These are phyloP conservation scores for Hippopotamyrus pictus DNA, from an alignment of 2,797 vertebrate species.

Conservation along the genomic window DNA sequence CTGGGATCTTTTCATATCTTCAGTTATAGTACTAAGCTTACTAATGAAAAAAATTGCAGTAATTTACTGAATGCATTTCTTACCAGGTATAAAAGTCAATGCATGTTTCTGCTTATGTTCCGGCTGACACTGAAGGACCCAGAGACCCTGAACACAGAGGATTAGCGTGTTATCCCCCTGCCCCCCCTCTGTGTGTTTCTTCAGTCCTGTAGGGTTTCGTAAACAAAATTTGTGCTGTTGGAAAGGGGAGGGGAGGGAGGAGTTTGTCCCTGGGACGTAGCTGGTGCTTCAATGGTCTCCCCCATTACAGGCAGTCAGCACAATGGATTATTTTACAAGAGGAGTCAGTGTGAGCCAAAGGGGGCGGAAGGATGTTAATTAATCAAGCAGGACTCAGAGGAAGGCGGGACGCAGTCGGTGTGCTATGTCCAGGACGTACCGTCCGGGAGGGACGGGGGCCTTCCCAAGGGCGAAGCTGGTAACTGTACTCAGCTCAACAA, in stretches of 20 bases:
- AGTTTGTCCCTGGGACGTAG: background rate
- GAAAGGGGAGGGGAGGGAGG: background rate
- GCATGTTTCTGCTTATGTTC: background rate
- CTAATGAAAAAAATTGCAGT: background rate
- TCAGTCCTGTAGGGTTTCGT: background rate
- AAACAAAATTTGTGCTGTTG: background rate
- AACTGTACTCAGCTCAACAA: background rate
- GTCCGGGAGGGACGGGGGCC: background rate
- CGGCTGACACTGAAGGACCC: background rate
- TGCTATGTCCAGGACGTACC: background rate
- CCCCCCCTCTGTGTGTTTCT: background rate
- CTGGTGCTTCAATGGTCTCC: background rate
- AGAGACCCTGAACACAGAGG: background rate
- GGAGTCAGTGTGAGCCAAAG: background rate
- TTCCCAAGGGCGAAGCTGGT: background rate
- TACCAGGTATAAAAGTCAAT: background rate
- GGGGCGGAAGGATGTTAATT: background rate
- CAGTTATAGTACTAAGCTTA: background rate
- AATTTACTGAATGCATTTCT: background rate
- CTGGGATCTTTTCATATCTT: background rate
- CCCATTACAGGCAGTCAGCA: background rate
- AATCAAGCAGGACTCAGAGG: background rate
- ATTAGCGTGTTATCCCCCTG: background rate
- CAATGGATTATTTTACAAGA: background rate
- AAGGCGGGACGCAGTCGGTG: background rate